Evolutionary conservation across 1,140 invertebrate genomes (phyloP).

Genomic region (Schmidtea mediterranea): DNA sequence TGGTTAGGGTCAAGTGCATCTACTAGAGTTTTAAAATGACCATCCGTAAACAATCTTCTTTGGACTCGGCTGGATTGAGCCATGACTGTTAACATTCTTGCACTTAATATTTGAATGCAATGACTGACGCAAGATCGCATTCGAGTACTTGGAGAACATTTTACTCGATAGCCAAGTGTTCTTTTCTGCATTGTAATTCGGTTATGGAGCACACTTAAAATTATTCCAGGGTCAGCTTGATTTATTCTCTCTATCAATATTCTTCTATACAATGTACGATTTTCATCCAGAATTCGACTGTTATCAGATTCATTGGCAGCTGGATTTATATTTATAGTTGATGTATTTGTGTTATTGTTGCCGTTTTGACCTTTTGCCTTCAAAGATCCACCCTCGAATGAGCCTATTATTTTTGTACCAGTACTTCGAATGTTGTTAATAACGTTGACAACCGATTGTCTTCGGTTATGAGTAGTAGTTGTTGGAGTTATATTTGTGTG

Average conservation of each 20-base stretch:
- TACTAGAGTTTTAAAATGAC: constrained; percentile 33
- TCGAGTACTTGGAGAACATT: constrained; percentile 34
- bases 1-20: constrained; percentile 38
- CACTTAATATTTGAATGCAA: constrained; percentile 39
- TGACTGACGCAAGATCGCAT: constrained; percentile 38
- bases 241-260: constrained; percentile 27
- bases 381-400: constrained; percentile 7
- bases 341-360: not conserved
- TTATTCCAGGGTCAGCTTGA: constrained; percentile 28
- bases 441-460: not conserved
- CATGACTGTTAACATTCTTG: constrained; percentile 36
- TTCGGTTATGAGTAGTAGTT: not conserved
- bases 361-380: constrained; percentile 5
- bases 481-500: not conserved
- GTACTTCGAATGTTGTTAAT: not conserved
- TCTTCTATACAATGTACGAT: not conserved
- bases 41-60: constrained; percentile 30
- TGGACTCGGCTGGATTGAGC: constrained; percentile 32
- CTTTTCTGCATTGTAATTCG: constrained; percentile 40
- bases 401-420: not conserved
- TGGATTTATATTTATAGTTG: not conserved
- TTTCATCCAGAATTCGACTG: not conserved
- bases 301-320: not conserved
- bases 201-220: constrained; percentile 39
- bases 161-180: constrained; percentile 35